Conservation (phyloP, 1,140 invertebrate genomes). For the Bursaphelenchus mucronatus region DNA sequence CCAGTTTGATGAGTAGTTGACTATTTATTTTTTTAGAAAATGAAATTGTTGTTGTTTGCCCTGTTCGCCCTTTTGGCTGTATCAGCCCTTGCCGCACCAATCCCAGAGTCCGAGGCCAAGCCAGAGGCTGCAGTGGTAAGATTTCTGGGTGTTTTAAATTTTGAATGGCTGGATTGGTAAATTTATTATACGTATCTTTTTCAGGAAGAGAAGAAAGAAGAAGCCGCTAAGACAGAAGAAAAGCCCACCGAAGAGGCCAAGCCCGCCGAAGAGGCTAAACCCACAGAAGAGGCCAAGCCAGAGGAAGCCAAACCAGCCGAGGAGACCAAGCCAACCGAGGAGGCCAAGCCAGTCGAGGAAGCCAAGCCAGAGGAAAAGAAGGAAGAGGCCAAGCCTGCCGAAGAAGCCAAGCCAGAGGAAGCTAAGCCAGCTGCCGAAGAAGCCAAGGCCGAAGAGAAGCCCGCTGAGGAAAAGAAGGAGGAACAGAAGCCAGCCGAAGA, state of each 20-base stretch:
- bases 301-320: constrained; percentile 3
- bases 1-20: too few species aligned
- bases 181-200: neutral
- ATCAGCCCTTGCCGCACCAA: neutral
- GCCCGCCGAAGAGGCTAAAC: neutral
- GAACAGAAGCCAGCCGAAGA: constrained; percentile 6
- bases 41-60: constrained; percentile 2
- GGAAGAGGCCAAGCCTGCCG: constrained; percentile 3
- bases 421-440: constrained; percentile 9
- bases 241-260: too few species aligned
- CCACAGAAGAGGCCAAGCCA: constrained; percentile 1
- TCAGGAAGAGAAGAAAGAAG: constrained; percentile 2
- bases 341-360: constrained; percentile 3
- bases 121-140: neutral
- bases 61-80: constrained; percentile 7
- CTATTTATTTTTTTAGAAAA: too few species aligned
- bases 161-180: neutral
- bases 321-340: constrained; percentile 9
- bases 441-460: neutral
- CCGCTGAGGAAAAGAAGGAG: constrained; percentile 2
- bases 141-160: too few species aligned
- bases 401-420: constrained; percentile 4
- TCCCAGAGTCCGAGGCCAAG: constrained; percentile 6
- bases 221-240: neutral
- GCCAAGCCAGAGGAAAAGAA: constrained; percentile 5